A percentile compares a stretch with the other conserved stretches of the same genome.
Evolutionary conservation across 1,140 invertebrate species (phyloP).

Genomic region (Asobara japonica): DNA sequence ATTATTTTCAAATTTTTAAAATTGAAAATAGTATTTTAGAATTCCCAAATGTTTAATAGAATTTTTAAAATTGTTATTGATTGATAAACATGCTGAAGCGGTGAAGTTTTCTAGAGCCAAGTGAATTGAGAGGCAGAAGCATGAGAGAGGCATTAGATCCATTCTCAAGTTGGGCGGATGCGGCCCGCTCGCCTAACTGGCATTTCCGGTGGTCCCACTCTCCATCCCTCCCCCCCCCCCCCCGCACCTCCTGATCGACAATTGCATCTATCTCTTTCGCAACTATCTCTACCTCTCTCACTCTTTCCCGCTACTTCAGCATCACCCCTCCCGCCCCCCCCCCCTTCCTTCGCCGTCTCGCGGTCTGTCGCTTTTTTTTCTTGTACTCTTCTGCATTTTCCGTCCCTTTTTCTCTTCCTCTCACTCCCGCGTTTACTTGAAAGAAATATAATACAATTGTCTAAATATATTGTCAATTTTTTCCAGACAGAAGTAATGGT

Average conservation of each 20-base stretch:
- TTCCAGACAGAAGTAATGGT: no score
- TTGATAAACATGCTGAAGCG: constrained; percentile 1
- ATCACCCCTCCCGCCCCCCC: constrained; percentile 3
- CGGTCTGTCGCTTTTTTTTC: constrained; percentile 40
- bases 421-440: background rate
- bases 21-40: no score
- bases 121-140: constrained; percentile 33
- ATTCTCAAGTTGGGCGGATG: constrained; percentile 44
- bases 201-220: constrained; percentile 57
- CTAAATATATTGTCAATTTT: no score
- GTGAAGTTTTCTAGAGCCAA: constrained; percentile 2
- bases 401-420: constrained; percentile 23
- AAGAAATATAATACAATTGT: no score
- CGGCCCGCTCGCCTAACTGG: constrained; percentile 56
- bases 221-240: constrained; percentile 3
- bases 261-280: no score
- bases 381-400: constrained; percentile 43
- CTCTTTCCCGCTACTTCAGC: background rate
- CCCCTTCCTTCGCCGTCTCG: constrained; percentile 6
- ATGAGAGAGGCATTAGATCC: constrained; percentile 40
- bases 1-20: no score
- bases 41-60: no score
- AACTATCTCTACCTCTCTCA: no score
- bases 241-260: no score
- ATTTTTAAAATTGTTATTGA: no score